Base-by-base conservation (phyloP, 2,113 vertebrate genomes). In the Centropus unirufus region DNA sequence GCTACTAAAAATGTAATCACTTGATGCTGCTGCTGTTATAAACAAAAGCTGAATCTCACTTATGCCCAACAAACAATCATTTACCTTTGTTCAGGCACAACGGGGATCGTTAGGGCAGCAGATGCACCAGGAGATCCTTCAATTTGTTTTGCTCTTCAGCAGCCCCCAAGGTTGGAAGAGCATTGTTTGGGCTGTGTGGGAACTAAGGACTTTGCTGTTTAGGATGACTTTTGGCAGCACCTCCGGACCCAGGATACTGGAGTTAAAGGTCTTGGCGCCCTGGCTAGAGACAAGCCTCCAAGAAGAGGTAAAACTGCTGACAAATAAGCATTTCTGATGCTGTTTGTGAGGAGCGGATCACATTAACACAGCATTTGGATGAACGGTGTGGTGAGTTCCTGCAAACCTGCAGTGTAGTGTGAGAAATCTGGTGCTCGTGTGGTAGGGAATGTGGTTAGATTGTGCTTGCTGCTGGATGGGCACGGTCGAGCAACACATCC, bases 401-500 rank as follows among this genome's bases (percentile, higher is more conserved):
- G 87, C 51, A 55, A 15, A 75, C n/a, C 0, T 29, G 51, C 51
- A 14, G 46, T 2, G 10, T 4, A 7, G 16, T 4, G 62, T 19
- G 12, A n/a, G 27, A 55, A 61, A 42, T 15, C 18, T 9, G 36
- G 7, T 9, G 2, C 9, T 32, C 46, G 3, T 2, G 12, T 1
- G 5, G 4, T 6, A 0, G 1, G 40, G 24, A 9, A 32, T 1
- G 3, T 1, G 29, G 24, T 46, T 2, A 30, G 9, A 5, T 11
- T 6, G 34, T 14, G 55, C n/a, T 14, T 73, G 70, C 66, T 61
- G 77, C 66, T 14, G 34, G 46, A n/a, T 39, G 9, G 69, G 40
- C 58, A 8, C 4, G 6, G 44, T 3, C 3, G 6, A 51, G 34
- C 22, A 11, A 8, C 1, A 13, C 62, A 15, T 7, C 15, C 30